Base-by-base conservation (phyloP, 2,113 vertebrate genomes). In the Crocuta crocuta region DNA sequence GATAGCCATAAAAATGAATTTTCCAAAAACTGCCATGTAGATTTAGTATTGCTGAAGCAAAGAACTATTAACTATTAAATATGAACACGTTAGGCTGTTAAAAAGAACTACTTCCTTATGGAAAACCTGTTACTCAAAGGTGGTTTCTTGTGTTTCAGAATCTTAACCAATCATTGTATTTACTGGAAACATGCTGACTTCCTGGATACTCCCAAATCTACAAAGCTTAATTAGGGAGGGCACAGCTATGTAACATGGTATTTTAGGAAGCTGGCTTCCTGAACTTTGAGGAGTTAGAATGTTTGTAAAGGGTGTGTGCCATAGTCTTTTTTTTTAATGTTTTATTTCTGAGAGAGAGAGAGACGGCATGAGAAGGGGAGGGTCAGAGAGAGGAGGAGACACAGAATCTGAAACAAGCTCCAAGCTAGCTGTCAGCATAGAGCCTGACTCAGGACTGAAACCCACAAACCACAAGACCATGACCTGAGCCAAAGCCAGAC, bases 261-360 rank as follows among this genome's bases (percentile, higher is more conserved):
- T 95, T 97, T 98, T 21, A 89, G 82, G 70, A 96, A 93, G n/a
- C 70, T 61, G 87, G 89, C 88, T 89, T 94, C 92, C 93, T 94
- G 81, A 55, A 89, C 78, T 94, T 85, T 97, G 43, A 89, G 76
- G 28, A 97, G 71, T 94, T 68, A 96, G 61, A 96, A 92, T 91
- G 48, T 97, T 96, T 88, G 35, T 82, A 91, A 87, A 97, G 95
- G 79, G 91, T 83, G 55, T 94, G 68, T 82, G 48, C 63, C 61
- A 94, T 21, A 23, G 33, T 33, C 7, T 13, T 71, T 48, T 65
- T 48, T 17, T 33, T 66, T 45, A 10, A 39, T 39, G 39, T 39
- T 39, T 39, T 39, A 39, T 39, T 39, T 39, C 39, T 39, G 39
- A 39, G 39, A 39, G 39, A 39, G 39, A 39, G 39, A 39, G 39